A percentile compares a stretch with the other conserved stretches of the same genome.
Conservation (phyloP, 2,888 invertebrate species). For the Cephus pygmeus region DNA sequence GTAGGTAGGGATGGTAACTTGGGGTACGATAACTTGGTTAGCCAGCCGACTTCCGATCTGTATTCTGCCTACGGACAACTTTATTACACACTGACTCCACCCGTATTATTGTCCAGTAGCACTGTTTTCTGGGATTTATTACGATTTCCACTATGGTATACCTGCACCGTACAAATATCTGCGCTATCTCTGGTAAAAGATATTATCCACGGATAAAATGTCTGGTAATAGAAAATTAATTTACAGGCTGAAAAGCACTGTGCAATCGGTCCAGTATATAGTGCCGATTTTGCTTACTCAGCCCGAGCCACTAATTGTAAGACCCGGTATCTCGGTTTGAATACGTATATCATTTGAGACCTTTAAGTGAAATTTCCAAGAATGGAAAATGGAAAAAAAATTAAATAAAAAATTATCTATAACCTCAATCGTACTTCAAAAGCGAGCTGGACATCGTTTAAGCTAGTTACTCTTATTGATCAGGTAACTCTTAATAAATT, state of each 20-base stretch:
- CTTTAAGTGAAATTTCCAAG: too few species aligned
- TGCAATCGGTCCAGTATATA: neutral
- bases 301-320: too few species aligned
- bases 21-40: conserved; percentile 59
- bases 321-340: too few species aligned
- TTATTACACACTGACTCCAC: conserved; percentile 48
- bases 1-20: conserved; percentile 36
- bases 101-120: neutral
- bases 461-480: neutral
- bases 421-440: too few species aligned
- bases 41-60: conserved; percentile 60
- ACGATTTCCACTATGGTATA: neutral
- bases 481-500: conserved; percentile 1
- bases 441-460: too few species aligned
- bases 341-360: too few species aligned
- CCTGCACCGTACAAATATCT: neutral
- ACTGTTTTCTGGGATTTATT: neutral
- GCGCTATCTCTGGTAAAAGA: neutral
- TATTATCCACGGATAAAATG: neutral
- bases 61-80: conserved; percentile 60
- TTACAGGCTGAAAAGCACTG: neutral
- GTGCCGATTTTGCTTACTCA: too few species aligned
- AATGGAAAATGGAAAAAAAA: too few species aligned
- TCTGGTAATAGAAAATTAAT: neutral
- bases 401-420: too few species aligned